Evolutionary conservation across 2,888 invertebrate genomes (phyloP).

Genomic region (Morinoia aosen): DNA sequence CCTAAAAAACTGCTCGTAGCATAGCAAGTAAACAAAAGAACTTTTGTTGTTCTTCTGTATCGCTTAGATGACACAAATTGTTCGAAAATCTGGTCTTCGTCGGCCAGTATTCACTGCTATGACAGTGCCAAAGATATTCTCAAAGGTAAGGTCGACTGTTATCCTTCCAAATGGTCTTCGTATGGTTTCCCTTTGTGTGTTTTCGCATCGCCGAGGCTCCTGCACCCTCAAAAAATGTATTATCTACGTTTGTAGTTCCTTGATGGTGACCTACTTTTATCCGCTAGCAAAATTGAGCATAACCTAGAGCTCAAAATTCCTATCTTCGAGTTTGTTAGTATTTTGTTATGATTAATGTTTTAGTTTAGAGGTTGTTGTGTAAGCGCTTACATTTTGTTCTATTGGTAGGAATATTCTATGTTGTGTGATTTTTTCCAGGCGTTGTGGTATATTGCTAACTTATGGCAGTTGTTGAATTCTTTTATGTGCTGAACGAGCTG

Average conservation of each 20-base stretch:
- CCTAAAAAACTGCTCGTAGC: too few relatives aligned
- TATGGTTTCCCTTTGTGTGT: background rate
- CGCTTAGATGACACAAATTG: too few relatives aligned
- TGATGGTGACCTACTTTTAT: background rate
- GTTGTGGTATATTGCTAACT: background rate
- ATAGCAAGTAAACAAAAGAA: too few relatives aligned
- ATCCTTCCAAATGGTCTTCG: background rate
- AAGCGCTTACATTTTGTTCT: background rate
- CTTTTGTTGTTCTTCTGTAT: too few relatives aligned
- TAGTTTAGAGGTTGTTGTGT: background rate
- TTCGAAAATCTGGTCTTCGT: too few relatives aligned
- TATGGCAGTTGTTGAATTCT: background rate
- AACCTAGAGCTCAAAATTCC: background rate
- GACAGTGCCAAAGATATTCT: conserved; percentile 10
- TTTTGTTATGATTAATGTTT: background rate
- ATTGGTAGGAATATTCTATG: background rate
- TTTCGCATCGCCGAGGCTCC: background rate
- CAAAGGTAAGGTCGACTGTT: background rate
- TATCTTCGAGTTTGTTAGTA: background rate
- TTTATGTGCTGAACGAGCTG: background rate
- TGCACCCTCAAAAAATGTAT: background rate
- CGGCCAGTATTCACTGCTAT: background rate
- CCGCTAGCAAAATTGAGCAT: background rate
- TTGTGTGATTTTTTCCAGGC: background rate
- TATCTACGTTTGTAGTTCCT: background rate